Evolutionary conservation across 2,113 vertebrate genomes (phyloP).

Genomic region (Parus major): DNA sequence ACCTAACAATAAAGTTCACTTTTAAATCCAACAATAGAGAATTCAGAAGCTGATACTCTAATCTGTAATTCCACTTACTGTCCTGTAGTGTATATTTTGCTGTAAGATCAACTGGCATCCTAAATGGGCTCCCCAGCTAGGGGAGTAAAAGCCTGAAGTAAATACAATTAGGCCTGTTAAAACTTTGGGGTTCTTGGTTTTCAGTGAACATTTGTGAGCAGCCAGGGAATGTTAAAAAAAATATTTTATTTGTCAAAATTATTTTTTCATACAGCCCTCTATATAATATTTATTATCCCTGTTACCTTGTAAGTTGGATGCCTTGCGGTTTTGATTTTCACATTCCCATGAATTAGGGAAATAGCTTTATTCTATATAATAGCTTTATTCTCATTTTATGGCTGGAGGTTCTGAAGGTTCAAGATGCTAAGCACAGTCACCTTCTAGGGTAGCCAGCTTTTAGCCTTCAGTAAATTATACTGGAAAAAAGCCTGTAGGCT

Average conservation of each 20-base stretch:
- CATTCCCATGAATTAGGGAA: background rate
- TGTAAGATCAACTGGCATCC: background rate
- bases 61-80: background rate
- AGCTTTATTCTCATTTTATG: background rate
- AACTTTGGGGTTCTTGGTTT: conserved; percentile 17
- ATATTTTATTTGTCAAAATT: background rate
- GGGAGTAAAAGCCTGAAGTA: background rate
- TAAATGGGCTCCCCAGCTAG: background rate
- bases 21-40: background rate
- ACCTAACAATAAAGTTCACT: background rate
- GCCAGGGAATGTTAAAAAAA: background rate
- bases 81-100: background rate
- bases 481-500: background rate
- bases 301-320: background rate
- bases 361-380: background rate
- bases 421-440: background rate
- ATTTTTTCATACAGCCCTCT: background rate
- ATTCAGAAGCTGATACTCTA: background rate
- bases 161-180: background rate
- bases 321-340: background rate
- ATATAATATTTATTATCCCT: background rate
- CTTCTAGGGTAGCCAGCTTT: background rate
- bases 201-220: background rate
- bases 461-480: background rate
- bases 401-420: background rate